phyloP scores from a whole-genome alignment of 1,140 invertebrate species.

The Conus ventricosus region DNA sequence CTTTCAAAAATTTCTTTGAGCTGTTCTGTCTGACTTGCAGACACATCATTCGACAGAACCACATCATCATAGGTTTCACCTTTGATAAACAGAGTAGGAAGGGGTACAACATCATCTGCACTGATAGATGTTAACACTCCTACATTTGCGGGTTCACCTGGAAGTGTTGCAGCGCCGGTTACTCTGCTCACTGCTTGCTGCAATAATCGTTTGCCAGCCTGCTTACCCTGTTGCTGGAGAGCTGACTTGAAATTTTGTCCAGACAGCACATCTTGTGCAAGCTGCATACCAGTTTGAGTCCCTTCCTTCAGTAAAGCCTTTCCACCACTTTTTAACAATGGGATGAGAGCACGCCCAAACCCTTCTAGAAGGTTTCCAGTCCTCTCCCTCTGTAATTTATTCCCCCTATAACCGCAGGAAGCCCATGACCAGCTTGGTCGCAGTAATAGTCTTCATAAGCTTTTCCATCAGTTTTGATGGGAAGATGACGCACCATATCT shows the following conservation, averaged over 20 bases:
- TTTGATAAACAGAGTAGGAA: no score
- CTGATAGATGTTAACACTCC: no score
- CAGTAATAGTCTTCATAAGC: background rate
- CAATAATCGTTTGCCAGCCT: background rate
- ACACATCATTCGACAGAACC: no score
- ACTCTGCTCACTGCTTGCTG: background rate
- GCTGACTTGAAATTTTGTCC: slow-evolving; percentile 18
- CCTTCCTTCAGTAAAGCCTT: slow-evolving; percentile 15
- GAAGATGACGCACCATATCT: no score
- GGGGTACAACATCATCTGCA: no score
- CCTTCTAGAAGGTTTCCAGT: background rate
- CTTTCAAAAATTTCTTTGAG: no score
- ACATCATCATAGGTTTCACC: no score
- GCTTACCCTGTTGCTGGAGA: background rate
- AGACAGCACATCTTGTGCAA: slow-evolving; percentile 1
- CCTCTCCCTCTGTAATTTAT: background rate
- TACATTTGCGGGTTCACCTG: slow-evolving; percentile 7
- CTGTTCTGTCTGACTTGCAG: no score
- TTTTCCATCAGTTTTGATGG: no score
- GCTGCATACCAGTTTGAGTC: background rate
- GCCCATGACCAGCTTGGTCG: background rate
- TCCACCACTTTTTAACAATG: background rate
- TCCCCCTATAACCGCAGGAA: background rate
- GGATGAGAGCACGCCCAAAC: background rate
- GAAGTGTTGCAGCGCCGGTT: background rate